Evolutionary conservation across 2,797 vertebrate species (phyloP), one percentile per base, ranked within the genome.

Genomic region (Myripristis murdjan): DNA sequence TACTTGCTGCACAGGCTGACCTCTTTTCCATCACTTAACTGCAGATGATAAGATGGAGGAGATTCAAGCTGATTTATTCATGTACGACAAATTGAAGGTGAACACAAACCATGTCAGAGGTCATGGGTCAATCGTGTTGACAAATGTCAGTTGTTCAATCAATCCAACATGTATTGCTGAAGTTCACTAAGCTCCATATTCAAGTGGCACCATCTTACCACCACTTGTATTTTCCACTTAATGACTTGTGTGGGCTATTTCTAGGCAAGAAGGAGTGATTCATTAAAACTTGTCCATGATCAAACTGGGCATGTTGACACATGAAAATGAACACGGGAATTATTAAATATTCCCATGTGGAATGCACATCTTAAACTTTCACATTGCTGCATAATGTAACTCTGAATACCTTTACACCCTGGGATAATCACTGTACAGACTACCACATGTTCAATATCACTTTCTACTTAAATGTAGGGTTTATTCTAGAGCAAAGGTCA

Each of bases 21-120:
- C 88, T 90, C 87, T 83, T 77, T 87, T 90, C 82, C 79, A 78
- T 88, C 90, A 90, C 83, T 87, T 89, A 88, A 87, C 83, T 28
- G 53, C 75, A 71, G 87, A 87, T 77, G 86, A 88, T 86, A 78
- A 85, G 79, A 87, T 80, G 73, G 80, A 53, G 82, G 80, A 82
- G 85, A 79, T 64, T 72, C 6, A 41, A 57, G 57, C 80, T 82
- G 84, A 84, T 81, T 85, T 84, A 82, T 92, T 91, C 88, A 88
- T 89, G 81, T 81, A 56, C 28, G 73, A 56, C 77, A 77, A 84
- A 84, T 80, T 33, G 69, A 88, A 86, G 76, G 64, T 52, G 75
- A 85, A 87, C 55, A 67, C 73, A 70, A 71, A 61, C 55, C 62
- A 55, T 79, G 85, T 83, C 70, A 79, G 68, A 62, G 81, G 64